Percentiles rank a stretch among this genome's conserved stretches.
Conservation (phyloP, 2,888 invertebrate species). For the Trichopria drosophilae region DNA sequence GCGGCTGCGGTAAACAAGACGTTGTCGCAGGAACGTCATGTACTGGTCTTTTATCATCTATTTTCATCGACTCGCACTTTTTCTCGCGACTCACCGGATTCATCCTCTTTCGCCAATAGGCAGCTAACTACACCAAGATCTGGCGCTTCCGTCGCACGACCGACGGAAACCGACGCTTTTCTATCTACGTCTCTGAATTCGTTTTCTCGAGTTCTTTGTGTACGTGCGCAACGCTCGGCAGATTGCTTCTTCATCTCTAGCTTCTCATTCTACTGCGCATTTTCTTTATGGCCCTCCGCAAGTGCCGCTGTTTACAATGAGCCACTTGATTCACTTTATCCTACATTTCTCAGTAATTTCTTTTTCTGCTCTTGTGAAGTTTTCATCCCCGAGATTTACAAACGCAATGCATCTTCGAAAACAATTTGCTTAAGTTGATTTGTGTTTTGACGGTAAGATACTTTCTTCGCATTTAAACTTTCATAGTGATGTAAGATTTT, state of each 20-base stretch:
- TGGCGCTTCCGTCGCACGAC: not conserved
- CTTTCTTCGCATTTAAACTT: too few relatives aligned
- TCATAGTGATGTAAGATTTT: too few relatives aligned
- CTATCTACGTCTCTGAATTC: constrained; percentile 27
- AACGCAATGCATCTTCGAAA: too few relatives aligned
- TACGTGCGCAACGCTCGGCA: constrained; percentile 8
- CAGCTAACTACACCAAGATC: constrained; percentile 20
- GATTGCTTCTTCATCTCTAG: constrained; percentile 19
- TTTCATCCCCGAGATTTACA: too few relatives aligned
- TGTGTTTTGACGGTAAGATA: too few relatives aligned
- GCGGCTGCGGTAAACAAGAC: constrained; percentile 50
- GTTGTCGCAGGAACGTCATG: constrained; percentile 43
- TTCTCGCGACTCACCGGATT: constrained; percentile 1
- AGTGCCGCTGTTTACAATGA: constrained; percentile 25
- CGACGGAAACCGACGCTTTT: constrained; percentile 30
- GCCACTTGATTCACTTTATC: constrained; percentile 33
- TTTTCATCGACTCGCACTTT: constrained; percentile 9
- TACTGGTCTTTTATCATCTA: constrained; percentile 27
- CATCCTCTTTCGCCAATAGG: constrained; percentile 13
- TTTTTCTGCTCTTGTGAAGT: not conserved
- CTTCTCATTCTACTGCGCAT: constrained; percentile 11
- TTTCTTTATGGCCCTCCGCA: not conserved
- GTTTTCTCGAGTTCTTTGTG: constrained; percentile 7
- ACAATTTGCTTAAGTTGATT: too few relatives aligned
- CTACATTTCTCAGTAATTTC: not conserved